These are phyloP conservation scores for Fistularia commersonii DNA, from an alignment of 2,797 vertebrate species.

Conservation along the genomic window DNA sequence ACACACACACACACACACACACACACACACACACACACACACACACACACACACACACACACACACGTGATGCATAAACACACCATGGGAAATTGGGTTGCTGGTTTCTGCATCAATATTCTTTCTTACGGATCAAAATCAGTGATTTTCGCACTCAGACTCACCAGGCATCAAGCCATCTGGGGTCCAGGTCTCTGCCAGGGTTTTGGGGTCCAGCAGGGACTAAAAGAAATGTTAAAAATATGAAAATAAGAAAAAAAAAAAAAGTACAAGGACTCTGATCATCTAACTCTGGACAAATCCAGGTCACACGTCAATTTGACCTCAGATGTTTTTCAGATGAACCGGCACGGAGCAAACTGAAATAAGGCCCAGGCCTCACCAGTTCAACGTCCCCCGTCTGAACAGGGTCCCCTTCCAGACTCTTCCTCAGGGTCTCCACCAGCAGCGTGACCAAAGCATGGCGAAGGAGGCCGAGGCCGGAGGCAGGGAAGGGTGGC, in stretches of 20 bases:
- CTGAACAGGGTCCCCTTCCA: conserved; percentile 80
- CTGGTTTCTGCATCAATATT: neutral
- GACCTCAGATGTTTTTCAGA: too few species aligned
- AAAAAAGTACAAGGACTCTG: neutral
- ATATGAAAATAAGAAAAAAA: too few species aligned
- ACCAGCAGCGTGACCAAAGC: conserved; percentile 83
- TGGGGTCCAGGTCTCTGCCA: conserved; percentile 80
- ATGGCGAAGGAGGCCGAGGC: conserved; percentile 56
- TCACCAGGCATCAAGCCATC: conserved; percentile 92
- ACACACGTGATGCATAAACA: too few species aligned
- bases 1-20: too few species aligned
- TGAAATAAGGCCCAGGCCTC: conserved; percentile 40
- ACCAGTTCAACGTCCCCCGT: conserved; percentile 84
- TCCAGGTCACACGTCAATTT: too few species aligned
- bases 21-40: too few species aligned
- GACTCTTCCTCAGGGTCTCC: conserved; percentile 82
- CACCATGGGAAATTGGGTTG: too few species aligned
- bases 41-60: too few species aligned
- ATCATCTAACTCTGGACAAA: too few species aligned
- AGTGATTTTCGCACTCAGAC: conserved; percentile 24
- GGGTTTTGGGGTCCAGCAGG: conserved; percentile 82
- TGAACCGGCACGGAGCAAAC: too few species aligned
- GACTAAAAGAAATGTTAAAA: conserved; percentile 62
- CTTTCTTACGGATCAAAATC: neutral
- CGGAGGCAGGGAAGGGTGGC: conserved; percentile 3